Evolutionary conservation across 1,140 invertebrate genomes (phyloP).

Genomic region (Diabrotica undecimpunctata): DNA sequence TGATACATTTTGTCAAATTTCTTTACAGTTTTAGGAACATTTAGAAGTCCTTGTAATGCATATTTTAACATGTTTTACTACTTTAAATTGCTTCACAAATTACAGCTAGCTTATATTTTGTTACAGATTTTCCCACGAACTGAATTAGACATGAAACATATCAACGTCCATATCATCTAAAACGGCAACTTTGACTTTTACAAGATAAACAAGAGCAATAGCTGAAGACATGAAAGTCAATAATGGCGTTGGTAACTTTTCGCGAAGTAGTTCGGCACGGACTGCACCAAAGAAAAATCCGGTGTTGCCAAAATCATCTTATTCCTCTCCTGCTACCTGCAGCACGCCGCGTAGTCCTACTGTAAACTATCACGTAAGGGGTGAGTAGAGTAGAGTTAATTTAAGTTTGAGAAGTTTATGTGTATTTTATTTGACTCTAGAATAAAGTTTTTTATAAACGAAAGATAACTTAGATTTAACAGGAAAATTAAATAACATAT

Average conservation of each 20-base stretch:
- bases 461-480: no score
- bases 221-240: conserved; percentile 27
- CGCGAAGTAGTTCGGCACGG: conserved; percentile 29
- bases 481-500: no score
- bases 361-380: conserved; percentile 28
- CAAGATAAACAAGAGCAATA: no score
- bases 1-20: no score
- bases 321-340: conserved; percentile 34
- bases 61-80: no score
- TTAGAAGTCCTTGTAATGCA: no score
- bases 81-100: no score
- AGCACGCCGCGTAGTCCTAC: conserved; percentile 33
- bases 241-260: conserved; percentile 28
- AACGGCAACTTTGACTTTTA: not conserved
- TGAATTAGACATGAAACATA: conserved; percentile 17
- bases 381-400: conserved; percentile 15
- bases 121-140: conserved; percentile 3
- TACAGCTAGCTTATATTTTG: not conserved
- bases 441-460: no score
- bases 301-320: conserved; percentile 35
- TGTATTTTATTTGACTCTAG: no score
- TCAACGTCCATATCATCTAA: conserved; percentile 16
- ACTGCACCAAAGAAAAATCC: conserved; percentile 20
- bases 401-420: not conserved
- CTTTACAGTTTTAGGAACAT: no score